Base-by-base conservation (phyloP, 2,888 invertebrate genomes). In the Parascotia fuliginaria region DNA sequence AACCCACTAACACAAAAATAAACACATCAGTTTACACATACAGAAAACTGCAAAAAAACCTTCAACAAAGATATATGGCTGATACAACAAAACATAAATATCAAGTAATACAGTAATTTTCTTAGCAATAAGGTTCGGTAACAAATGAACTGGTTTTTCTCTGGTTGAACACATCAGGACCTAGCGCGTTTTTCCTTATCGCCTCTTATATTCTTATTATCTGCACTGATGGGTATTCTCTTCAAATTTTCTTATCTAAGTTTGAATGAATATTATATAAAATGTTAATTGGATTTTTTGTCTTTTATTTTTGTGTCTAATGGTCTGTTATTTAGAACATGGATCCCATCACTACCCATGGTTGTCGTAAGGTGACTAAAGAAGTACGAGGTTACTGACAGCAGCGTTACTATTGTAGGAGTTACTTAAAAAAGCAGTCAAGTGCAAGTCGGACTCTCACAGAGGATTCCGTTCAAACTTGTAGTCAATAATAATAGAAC, bases 151-250 rank as follows among this genome's bases (percentile, higher is more conserved):
- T 29, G 24, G 36, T 9, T 32, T 39, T 11, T 13, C 33, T 5
- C n/a, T 13, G 28, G 12, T 33, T 54, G 59, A 38, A 52, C 38
- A 31, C 14, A 57, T 53, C 58, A 57, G 24, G 5, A 22, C 4
- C 15, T n/a, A 5, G 39, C 33, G 40, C 5, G 28, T 39, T 63
- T 52, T 65, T 60, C 46, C 48, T 49, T 28, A 12, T 13, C 1
- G 5, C 3, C 41, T 33, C 39, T 38, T 41, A 53, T 52, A 40
- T 58, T 58, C 45, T 39, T 55, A 63, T 55, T 59, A 55, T 64
- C 40, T 48, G 58, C 49, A 11, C 38, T 46, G 44, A 58, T 63
- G 58, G 50, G 44, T 57, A 12, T 31, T 11, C 14, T 31, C 19
- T 9, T 19, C 16, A 19, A 31, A 7, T 15, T 31, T 40, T 31